Base-by-base conservation (phyloP, 2,888 invertebrate genomes). In the Parapristionchus giblindavisi region DNA sequence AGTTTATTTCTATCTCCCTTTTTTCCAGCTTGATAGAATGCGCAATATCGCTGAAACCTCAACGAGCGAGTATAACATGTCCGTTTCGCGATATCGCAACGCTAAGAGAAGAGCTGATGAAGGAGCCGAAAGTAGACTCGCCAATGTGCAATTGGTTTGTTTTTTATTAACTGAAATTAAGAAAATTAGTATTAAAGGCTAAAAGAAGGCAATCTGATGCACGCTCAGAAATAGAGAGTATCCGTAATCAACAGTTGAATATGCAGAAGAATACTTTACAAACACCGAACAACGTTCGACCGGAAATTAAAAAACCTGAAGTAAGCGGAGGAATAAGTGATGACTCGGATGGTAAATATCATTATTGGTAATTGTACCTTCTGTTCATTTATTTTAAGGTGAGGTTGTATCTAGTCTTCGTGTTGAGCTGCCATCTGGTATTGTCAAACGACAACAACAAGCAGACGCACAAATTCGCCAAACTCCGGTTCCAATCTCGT, bases 321-420 rank as follows among this genome's bases (percentile, higher is more conserved):
- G 63, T n/a, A 14, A 63, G 63, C 11, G 43, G 63, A 63, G 43
- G 27, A 3, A 8, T 63, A 17, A 34, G 34, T 2, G 63, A 43
- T 24, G 63, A 63, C 21, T 63, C 63, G 6, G 63, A 63, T 34
- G 63, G 63, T 63, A n/a, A n/a, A n/a, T n/a, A 63, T 27, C 29
- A 5, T 40, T 63, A 5, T 1, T 14, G 17, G 27, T 6, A 56
- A 56, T 6, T 1, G 6, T 27, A 24, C 14, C 24, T 14, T 24
- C 14, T 56, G 32, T 24, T 58, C 8, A 17, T 24, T 29, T 5
- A 24, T 6, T 58, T 29, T 1, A 11, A 63, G 63, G 14, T 6
- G 63, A 63, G 43, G 40, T 43, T 43, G 63, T 63, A n/a, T 14
- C 24, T 24, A 63, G 43, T 6, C 40, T 24, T 27, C 27, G 40